Base-by-base conservation (phyloP, 2,113 vertebrate genomes). In the Mola mola region DNA sequence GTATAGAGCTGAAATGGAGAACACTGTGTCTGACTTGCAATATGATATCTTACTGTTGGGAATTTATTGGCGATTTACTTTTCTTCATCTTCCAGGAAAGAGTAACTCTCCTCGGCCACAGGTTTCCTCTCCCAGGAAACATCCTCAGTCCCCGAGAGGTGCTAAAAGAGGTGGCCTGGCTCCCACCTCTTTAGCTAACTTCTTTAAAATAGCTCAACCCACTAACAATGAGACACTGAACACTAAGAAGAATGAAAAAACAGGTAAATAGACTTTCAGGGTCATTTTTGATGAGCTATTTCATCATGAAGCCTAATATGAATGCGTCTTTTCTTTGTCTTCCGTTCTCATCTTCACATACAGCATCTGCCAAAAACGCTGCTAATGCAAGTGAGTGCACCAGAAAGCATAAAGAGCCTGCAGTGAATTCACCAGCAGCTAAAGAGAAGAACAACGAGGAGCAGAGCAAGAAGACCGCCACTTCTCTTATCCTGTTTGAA, bases 401-500 rank as follows among this genome's bases (percentile, higher is more conserved):
- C 5, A 15, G 9, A 9, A 87, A 77, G 31, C n/a, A 21, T 0
- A 78, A 60, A 46, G 75, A 73, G 4, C 5, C 24, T 3, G 10
- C 20, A 3, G 15, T 65, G 3, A 90, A 79, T 21, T 50, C 80
- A 1, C 19, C 66, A 21, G 11, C 57, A 43, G 47, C 80, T 5
- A 83, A 86, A 86, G 82, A 87, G 38, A 12, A 53, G 81, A 79
- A 26, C 59, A 69, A 51, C 12, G 94, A 95, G 37, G 95, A 98
- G 46, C 86, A 86, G 38, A 93, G 53, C 59, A 95, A 93, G 66
- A 98, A 94, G 89, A 92, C 81, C 0, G 94, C 97, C 29, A 99
- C 96, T 0, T 99, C 95, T 10, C 96, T 99, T 6, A 99, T 99
- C 82, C 93, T 99, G 57, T 99, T 99, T 81, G 97, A 99, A 87